A percentile compares a stretch with the other conserved stretches of the same genome.
Conservation (phyloP, 1,140 invertebrate species). For the Archegozetes longisetosus region DNA sequence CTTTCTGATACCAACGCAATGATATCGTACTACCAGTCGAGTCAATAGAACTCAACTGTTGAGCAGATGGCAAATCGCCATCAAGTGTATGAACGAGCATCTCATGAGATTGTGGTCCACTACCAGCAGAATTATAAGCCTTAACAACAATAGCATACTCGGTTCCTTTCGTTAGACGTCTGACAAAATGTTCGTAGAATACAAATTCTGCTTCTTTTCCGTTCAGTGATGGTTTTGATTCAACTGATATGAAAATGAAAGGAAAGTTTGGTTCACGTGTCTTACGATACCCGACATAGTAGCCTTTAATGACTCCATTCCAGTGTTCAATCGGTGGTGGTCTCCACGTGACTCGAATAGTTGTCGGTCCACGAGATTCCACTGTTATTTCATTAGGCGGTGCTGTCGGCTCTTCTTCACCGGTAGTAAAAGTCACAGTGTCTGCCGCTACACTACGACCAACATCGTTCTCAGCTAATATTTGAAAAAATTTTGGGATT, state of each 20-base stretch:
- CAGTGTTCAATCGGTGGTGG: slow-evolving; percentile 69
- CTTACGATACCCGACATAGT: slow-evolving; percentile 30
- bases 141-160: slow-evolving; percentile 23
- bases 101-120: slow-evolving; percentile 22
- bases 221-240: neutral
- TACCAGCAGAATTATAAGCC: slow-evolving; percentile 23
- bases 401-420: slow-evolving; percentile 51
- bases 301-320: slow-evolving; percentile 82
- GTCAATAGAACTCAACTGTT: slow-evolving; percentile 16
- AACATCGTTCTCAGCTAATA: slow-evolving; percentile 76
- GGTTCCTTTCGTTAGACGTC: slow-evolving; percentile 20
- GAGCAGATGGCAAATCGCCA: slow-evolving; percentile 21
- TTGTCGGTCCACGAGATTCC: slow-evolving; percentile 21
- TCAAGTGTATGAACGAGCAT: slow-evolving; percentile 21
- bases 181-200: slow-evolving; percentile 22
- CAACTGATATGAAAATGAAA: slow-evolving; percentile 18
- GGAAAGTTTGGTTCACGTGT: slow-evolving; percentile 12
- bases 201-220: too few relatives aligned
- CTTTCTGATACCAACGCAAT: slow-evolving; percentile 18
- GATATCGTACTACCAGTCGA: slow-evolving; percentile 19
- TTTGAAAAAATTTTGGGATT: neutral
- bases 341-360: slow-evolving; percentile 23
- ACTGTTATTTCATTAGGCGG: slow-evolving; percentile 22
- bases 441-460: slow-evolving; percentile 78
- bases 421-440: slow-evolving; percentile 78